Conservation (phyloP, 2,113 vertebrate genomes). For the Euleptes europaea region DNA sequence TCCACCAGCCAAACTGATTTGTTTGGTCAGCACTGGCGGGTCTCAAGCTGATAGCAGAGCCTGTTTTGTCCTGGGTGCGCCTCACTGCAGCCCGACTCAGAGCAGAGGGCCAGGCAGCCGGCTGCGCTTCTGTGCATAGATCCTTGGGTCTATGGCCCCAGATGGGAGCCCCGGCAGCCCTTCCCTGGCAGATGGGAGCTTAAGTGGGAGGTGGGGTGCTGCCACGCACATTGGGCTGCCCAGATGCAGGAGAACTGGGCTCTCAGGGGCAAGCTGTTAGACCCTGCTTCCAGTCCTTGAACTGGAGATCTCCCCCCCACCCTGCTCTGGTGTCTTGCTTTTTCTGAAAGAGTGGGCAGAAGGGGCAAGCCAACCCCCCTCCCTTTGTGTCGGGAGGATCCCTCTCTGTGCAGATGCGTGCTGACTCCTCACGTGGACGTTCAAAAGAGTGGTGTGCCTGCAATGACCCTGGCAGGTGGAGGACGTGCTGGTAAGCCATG, state of each 20-base stretch:
- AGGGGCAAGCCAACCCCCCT: not conserved
- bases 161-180: no score
- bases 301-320: no score
- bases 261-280: no score
- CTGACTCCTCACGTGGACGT: no score
- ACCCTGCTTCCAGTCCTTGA: no score
- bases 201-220: no score
- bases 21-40: not conserved
- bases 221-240: not conserved
- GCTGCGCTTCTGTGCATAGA: not conserved
- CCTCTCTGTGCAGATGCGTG: not conserved
- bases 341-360: not conserved
- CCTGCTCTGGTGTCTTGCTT: not conserved
- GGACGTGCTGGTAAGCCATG: no score
- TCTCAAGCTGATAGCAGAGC: not conserved
- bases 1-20: not conserved
- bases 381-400: not conserved
- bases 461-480: not conserved
- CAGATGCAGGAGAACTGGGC: not conserved
- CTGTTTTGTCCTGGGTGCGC: slow-evolving; percentile 19
- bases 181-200: no score
- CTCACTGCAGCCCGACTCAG: slow-evolving; percentile 4
- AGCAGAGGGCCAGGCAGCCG: not conserved
- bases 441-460: no score
- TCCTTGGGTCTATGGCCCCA: not conserved